Base-by-base conservation (phyloP, 2,888 invertebrate species). In the Deilephila porcellus region DNA sequence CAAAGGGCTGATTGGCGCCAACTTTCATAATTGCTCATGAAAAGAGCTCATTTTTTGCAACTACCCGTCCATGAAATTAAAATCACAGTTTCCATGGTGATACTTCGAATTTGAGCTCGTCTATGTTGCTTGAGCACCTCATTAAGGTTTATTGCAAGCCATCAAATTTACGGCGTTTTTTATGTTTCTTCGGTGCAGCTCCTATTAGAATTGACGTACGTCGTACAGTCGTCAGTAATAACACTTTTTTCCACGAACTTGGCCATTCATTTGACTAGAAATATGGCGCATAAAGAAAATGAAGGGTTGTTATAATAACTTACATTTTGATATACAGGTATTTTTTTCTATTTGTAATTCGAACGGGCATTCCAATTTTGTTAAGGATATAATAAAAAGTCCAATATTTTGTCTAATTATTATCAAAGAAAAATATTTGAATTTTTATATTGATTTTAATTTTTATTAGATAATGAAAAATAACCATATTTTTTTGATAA, bases 1-100 rank as follows among this genome's bases (percentile, higher is more conserved):
- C 67, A 56, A 71, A 67, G 14, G 71, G 11, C 59, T 56, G 34
- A n/a, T 59, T 59, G 71, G 59, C 32, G 4, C 19, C 53, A 56
- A 59, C 34, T 71, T 59, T 34, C n/a, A 34, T 71, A 59, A 71
- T 56, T 71, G 32, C 34, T 6, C 29, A 19, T 34, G 17, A 37
- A 67, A 67, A 67, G 25, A 76, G 78, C 77, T 79, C 78, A 77
- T 78, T 71, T 63, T 76, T 77, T 59, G 76, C 76, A 77, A 78
- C 81, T 81, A 83, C 82, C 86, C 82, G 78, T 71, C 84, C 86
- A 83, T 85, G 84, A 88, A 88, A 88, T 87, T 84, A 85, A 81
- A 83, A 76, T 74, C 77, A 78, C 56, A 81, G 75, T 82, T 76
- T 60, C 79, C 78, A 81, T 80, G 79, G 81, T 79, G 80, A 85